A percentile compares a stretch with the other conserved stretches of the same genome.
phyloP scores from a whole-genome alignment of 2,888 invertebrate species.

The Leptopilina syphax region DNA sequence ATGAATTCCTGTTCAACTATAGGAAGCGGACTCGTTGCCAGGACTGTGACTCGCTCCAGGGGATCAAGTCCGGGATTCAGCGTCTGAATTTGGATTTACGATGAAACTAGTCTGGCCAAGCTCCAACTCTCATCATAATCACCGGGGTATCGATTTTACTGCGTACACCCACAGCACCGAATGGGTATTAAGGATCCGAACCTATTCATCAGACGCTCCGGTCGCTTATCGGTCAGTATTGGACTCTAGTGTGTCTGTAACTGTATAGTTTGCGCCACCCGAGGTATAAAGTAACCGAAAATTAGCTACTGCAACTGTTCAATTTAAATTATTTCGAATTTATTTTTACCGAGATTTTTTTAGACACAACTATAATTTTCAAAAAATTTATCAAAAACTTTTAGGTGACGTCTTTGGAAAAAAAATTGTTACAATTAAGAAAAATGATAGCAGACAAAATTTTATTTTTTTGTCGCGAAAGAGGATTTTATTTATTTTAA shows the following conservation, averaged over 20 bases:
- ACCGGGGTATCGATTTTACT: constrained; percentile 55
- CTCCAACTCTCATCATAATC: constrained; percentile 57
- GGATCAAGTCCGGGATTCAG: constrained; percentile 42
- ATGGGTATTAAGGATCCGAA: constrained; percentile 54
- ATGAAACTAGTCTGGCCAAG: constrained; percentile 54
- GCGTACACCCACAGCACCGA: constrained; percentile 45
- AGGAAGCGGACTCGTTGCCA: neutral
- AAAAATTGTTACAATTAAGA: no score
- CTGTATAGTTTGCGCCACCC: neutral
- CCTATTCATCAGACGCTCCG: constrained; percentile 37
- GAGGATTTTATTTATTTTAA: no score
- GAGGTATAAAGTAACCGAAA: constrained; percentile 9
- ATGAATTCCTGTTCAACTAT: constrained; percentile 1
- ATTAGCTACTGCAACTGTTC: neutral
- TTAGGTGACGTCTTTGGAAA: no score
- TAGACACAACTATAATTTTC: no score
- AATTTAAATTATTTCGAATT: neutral
- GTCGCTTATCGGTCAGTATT: constrained; percentile 33
- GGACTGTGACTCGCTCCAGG: constrained; percentile 2
- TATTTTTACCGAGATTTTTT: neutral
- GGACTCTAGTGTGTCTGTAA: constrained; percentile 8
- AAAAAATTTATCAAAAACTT: no score
- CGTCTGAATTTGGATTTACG: constrained; percentile 50
- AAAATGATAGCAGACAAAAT: no score
- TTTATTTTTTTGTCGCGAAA: no score